Percentiles rank a stretch among this genome's conserved stretches.
Evolutionary conservation across 2,113 vertebrate species (phyloP).

Genomic region (Aplodontia rufa): DNA sequence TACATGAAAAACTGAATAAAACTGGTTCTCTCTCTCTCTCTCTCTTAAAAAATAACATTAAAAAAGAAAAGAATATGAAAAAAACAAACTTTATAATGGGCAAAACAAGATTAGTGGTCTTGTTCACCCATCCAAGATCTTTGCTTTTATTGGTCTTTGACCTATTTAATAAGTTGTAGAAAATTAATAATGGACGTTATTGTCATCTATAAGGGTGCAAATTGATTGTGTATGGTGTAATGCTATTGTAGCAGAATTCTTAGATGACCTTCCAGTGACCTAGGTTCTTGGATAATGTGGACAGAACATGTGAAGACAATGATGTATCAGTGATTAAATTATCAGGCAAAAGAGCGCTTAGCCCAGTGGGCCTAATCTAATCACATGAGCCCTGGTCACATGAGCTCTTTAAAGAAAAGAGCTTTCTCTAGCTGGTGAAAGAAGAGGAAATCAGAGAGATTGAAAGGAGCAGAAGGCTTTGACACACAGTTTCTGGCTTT

Average conservation of each 20-base stretch:
- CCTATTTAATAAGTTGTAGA: not conserved
- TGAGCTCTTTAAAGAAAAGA: not conserved
- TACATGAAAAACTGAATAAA: too few species aligned
- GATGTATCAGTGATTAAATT: not conserved
- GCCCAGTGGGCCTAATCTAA: not conserved
- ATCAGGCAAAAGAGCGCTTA: not conserved
- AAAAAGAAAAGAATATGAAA: too few species aligned
- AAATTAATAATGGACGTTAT: not conserved
- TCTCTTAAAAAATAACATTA: too few species aligned
- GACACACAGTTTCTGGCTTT: not conserved
- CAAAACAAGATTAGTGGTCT: not conserved
- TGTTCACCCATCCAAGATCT: not conserved
- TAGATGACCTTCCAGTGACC: not conserved
- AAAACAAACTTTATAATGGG: not conserved
- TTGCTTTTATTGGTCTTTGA: not conserved
- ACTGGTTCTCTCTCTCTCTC: too few species aligned
- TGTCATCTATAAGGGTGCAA: not conserved
- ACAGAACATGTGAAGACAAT: not conserved
- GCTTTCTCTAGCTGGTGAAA: not conserved
- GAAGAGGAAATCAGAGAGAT: conserved; percentile 12
- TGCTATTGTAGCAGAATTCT: not conserved
- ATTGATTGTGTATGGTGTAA: not conserved
- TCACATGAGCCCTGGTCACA: not conserved
- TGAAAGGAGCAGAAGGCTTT: not conserved
- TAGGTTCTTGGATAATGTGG: not conserved